These are phyloP conservation scores for Andrena camellia DNA, from an alignment of 2,888 invertebrate species.

Conservation along the genomic window DNA sequence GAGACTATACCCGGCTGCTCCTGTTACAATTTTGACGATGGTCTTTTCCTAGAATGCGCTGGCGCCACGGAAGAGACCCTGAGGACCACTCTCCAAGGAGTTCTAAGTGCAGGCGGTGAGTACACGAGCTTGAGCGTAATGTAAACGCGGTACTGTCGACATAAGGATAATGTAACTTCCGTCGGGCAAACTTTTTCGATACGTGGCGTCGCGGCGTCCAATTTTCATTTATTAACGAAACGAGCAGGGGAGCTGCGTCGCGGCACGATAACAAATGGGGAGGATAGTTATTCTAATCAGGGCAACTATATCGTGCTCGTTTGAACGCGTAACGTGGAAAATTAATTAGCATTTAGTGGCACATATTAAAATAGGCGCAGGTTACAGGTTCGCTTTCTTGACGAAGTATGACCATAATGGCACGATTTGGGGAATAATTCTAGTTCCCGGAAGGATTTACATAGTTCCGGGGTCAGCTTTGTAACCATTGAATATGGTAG, in stretches of 20 bases:
- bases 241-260: neutral
- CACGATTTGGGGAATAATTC: neutral
- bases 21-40: conserved; percentile 96
- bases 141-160: conserved; percentile 22
- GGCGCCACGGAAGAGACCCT: conserved; percentile 92
- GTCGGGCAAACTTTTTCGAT: conserved; percentile 29
- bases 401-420: neutral
- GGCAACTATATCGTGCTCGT: conserved; percentile 21
- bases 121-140: conserved; percentile 15
- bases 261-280: conserved; percentile 8
- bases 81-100: conserved; percentile 90
- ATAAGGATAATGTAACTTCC: conserved; percentile 10
- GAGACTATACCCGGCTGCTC: conserved; percentile 90
- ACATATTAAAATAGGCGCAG: neutral
- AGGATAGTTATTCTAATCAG: conserved; percentile 37
- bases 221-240: conserved; percentile 46
- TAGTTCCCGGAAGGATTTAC: neutral
- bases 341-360: conserved; percentile 44
- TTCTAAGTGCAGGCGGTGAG: conserved; percentile 83
- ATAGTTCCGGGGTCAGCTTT: neutral
- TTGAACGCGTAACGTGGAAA: neutral
- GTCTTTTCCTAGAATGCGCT: conserved; percentile 95
- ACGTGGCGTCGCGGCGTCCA: conserved; percentile 12
- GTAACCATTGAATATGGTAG: neutral
- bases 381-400: conserved; percentile 7